Evolutionary conservation across 2,888 invertebrate genomes (phyloP), one percentile per base, ranked within the genome.

Genomic region (Temnothorax rugatulus): DNA sequence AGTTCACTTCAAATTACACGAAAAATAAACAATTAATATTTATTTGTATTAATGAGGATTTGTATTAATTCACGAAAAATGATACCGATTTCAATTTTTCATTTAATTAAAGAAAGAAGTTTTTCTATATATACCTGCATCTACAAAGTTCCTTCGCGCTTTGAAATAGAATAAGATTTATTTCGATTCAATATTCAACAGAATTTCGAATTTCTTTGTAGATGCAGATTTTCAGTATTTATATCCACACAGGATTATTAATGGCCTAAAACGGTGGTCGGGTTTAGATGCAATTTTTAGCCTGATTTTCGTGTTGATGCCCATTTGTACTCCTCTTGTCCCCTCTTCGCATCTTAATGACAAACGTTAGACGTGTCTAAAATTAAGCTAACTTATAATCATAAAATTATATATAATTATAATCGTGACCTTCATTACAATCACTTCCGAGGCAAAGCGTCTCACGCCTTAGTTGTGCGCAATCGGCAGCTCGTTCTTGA

Each of bases 161-260:
- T 57, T 57, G 4, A 15, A 11, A 76, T 76, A 50, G 21, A 66
- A 38, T 63, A 63, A 63, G n/a, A 11, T 21, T 63, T 4, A 34
- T 63, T 38, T 38, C n/a, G 11, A 38, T 21, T 69, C 1, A 15
- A 44, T n/a, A 47, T 25, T 54, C 8, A 41, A 54, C 18, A 29
- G 1, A 29, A 29, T 29, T 29, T 29, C 3, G 64, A 79, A 85
- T 44, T 44, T 44, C 52, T 82, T 84, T 81, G n/a, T 73, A 74
- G 7, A 38, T 44, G 11, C 38, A 76, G 38, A 0, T 76, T 76
- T 74, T 74, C 44, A 74, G n/a, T n/a, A n/a, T 7, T 61, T 76
- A 61, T 34, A 1, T 63, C 21, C 34, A 61, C 5, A 4, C 13
- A 63, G 11, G 13, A 4, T 63, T 13, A 63, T 63, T 38, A 63